Conservation (phyloP, 2,797 vertebrate genomes). For the Cyclura pinguis region DNA sequence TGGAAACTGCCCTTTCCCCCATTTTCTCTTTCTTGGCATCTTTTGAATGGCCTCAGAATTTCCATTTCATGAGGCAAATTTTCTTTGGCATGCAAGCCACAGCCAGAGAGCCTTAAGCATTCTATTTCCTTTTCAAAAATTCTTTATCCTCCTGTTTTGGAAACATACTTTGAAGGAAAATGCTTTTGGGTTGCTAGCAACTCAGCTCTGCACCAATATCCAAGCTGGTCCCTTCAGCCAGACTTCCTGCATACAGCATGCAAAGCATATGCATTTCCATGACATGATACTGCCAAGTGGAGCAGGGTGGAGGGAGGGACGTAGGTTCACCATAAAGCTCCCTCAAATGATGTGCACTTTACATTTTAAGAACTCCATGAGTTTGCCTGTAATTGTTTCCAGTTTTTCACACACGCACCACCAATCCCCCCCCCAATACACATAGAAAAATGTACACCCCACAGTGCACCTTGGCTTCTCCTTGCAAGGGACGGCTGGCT, state of each 20-base stretch:
- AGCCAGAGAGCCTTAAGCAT: conserved; percentile 76
- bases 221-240: background rate
- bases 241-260: conserved; percentile 37
- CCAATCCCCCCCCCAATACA: background rate
- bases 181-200: conserved; percentile 13
- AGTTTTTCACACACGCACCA: conserved; percentile 12
- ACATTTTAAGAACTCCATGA: background rate
- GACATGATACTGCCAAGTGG: conserved; percentile 7
- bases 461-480: background rate
- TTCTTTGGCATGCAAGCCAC: conserved; percentile 79
- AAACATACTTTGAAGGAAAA: conserved; percentile 44
- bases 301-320: background rate
- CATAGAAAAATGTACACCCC: background rate
- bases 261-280: conserved; percentile 12
- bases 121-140: background rate
- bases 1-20: conserved; percentile 67
- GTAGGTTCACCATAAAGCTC: background rate
- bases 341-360: conserved; percentile 13
- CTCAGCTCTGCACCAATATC: conserved; percentile 19
- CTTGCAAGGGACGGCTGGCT: background rate
- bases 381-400: conserved; percentile 47
- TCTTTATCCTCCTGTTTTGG: background rate
- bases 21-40: conserved; percentile 77
- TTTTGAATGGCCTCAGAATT: conserved; percentile 86
- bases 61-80: conserved; percentile 85